Conservation (phyloP, 2,888 invertebrate species). For the Creontiades dilutus region DNA sequence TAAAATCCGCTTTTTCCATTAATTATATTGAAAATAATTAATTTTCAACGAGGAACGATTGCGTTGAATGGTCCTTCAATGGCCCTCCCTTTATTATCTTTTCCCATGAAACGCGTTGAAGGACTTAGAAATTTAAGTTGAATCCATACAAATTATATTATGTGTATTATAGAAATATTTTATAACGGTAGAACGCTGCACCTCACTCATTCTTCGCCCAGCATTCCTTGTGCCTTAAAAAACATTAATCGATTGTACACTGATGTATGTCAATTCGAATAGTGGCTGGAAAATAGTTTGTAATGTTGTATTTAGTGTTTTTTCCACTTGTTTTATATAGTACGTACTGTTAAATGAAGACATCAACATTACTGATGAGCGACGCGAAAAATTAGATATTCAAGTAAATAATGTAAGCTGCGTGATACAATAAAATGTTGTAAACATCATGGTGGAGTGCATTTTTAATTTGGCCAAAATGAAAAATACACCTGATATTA, state of each 20-base stretch:
- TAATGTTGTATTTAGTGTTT: neutral
- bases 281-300: neutral
- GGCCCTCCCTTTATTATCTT: neutral
- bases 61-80: neutral
- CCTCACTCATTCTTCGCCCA: constrained; percentile 24
- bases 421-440: no score
- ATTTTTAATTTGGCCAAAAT: no score
- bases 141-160: no score
- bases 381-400: no score
- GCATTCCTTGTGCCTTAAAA: constrained; percentile 39
- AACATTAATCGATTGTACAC: constrained; percentile 28
- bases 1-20: neutral
- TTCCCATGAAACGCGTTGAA: neutral
- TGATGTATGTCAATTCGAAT: neutral
- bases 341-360: no score
- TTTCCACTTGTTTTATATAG: neutral
- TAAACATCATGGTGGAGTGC: no score
- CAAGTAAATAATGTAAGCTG: no score
- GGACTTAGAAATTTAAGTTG: neutral
- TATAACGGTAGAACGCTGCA: neutral
- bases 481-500: no score
- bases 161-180: neutral
- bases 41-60: no score
- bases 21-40: no score
- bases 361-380: no score